phyloP scores from a whole-genome alignment of 2,888 invertebrate genomes.

The Scrobipalpa atriplicella region DNA sequence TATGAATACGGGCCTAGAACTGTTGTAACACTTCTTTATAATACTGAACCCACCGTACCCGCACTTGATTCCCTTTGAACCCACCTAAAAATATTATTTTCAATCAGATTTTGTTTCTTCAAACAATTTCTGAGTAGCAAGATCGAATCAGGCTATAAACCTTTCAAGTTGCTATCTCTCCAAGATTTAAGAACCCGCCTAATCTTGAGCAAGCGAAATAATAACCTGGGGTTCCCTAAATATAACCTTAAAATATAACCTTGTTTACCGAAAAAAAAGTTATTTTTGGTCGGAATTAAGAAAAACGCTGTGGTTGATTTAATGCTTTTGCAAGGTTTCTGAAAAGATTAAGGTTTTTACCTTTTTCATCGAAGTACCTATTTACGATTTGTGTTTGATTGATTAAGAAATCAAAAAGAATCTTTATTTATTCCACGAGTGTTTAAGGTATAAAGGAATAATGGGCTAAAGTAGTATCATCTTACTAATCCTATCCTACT shows the following conservation, averaged over 20 bases:
- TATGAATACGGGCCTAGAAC: too few species aligned
- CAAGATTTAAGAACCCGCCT: slow-evolving; percentile 15
- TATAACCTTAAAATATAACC: too few species aligned
- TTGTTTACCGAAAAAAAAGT: slow-evolving; percentile 10
- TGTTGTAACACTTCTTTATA: too few species aligned
- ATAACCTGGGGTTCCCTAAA: slow-evolving; percentile 12
- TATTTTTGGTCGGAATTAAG: slow-evolving; percentile 12
- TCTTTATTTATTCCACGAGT: too few species aligned
- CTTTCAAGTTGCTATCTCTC: slow-evolving; percentile 6
- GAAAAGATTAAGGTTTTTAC: background rate
- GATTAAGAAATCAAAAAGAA: too few species aligned
- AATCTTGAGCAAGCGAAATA: slow-evolving; percentile 7
- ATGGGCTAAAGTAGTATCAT: too few species aligned
- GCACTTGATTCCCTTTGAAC: background rate
- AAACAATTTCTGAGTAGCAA: background rate
- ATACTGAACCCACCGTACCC: too few species aligned
- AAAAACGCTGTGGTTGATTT: slow-evolving; percentile 4
- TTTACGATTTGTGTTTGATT: too few species aligned
- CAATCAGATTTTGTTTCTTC: slow-evolving; percentile 10
- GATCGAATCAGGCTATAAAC: slow-evolving; percentile 6
- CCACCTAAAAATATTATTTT: slow-evolving; percentile 10
- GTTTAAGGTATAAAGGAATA: too few species aligned
- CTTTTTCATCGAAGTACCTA: too few species aligned
- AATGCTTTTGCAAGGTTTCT: background rate
- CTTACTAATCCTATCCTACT: too few species aligned